phyloP scores from a whole-genome alignment of 2,113 vertebrate genomes.

The Balaeniceps rex region DNA sequence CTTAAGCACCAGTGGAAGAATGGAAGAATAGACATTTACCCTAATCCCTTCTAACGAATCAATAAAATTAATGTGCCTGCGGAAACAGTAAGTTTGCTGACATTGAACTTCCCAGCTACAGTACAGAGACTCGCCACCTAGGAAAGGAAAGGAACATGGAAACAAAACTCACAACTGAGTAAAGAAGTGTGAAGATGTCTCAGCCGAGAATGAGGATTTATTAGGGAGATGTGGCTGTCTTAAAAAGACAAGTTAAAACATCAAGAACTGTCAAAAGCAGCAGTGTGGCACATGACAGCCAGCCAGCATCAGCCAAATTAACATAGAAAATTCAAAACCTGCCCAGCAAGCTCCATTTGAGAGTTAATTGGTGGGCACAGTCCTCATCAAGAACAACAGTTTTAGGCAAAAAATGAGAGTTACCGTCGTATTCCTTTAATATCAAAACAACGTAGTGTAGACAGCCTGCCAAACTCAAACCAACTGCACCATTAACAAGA shows the following conservation, averaged over 20 bases:
- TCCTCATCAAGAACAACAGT: background rate
- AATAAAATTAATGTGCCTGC: background rate
- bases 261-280: background rate
- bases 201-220: background rate
- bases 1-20: background rate
- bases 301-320: background rate
- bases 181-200: background rate
- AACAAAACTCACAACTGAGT: rapidly evolving
- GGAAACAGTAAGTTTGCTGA: background rate
- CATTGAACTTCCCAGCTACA: background rate
- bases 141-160: background rate
- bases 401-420: background rate
- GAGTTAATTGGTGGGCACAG: background rate
- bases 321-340: background rate
- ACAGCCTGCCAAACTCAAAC: background rate
- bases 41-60: background rate
- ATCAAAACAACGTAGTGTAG: background rate
- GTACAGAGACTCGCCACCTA: background rate
- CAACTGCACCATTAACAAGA: background rate
- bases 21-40: background rate
- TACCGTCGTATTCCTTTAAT: background rate
- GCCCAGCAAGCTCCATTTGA: background rate
- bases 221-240: background rate
- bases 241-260: background rate
- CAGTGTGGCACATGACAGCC: background rate